Evolutionary conservation across 2,888 invertebrate genomes (phyloP), one percentile per base, ranked within the genome.

Genomic region (Muscina levida): DNA sequence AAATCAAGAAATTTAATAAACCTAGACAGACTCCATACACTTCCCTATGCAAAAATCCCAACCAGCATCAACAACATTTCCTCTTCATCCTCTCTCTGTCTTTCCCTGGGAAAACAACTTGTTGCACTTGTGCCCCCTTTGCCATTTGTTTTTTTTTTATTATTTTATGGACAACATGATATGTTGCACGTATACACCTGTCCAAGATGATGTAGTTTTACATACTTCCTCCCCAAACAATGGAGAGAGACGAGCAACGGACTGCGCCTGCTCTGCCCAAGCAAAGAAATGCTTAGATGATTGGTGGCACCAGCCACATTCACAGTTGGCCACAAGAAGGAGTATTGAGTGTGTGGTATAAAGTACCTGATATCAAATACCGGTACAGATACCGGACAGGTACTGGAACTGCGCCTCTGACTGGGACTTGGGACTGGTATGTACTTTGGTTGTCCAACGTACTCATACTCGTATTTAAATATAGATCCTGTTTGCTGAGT

Each of bases 391-490:
- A 22, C 19, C 10, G 31, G 31, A 37, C 51, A 51, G 39, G 37
- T 57, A 62, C 62, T 39, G 22, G 56, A 26, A 56, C 56, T 24
- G 42, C 31, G 3, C 4, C 31, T n/a, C n/a, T 51, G 51, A 22
- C 13, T 31, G 26, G 15, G 53, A 65, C 46, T 44, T 59, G 24
- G 48, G 56, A 73, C 39, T n/a, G 26, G 62, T 62, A 13, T 31
- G 42, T 22, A 37, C 19, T 26, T 11, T n/a, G n/a, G n/a, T 46
- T 65, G 19, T 46, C 44, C 19, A 37, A 26, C n/a, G n/a, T n/a
- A n/a, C n/a, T n/a, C n/a, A n/a, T n/a, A n/a, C n/a, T 44, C 44
- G 67, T 72, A 77, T 74, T 81, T 81, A 81, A 81, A 81, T 81
- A 57, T 48, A 68, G 67, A 81, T 77, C 77, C 77, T 77, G 77